Conservation (phyloP, 2,113 vertebrate genomes). For the Excalfactoria chinensis region DNA sequence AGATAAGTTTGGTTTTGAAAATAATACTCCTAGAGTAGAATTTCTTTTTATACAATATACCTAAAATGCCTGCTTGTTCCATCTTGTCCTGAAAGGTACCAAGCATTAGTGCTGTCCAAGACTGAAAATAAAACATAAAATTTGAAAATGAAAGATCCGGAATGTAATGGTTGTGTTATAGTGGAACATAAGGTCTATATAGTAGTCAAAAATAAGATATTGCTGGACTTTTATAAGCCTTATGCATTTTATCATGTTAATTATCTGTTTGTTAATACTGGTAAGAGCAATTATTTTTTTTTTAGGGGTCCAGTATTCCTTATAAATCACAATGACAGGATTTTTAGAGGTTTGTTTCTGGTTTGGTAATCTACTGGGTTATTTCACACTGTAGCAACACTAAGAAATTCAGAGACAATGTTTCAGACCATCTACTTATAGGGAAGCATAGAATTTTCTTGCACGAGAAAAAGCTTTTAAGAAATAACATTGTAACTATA, state of each 20-base stretch:
- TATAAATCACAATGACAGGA: slow-evolving; percentile 8
- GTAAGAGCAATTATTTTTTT: slow-evolving; percentile 46
- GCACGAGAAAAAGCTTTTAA: not conserved
- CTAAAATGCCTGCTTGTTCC: not conserved
- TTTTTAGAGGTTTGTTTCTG: not conserved
- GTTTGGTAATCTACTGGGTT: not conserved
- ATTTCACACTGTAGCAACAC: not conserved
- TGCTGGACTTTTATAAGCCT: not conserved
- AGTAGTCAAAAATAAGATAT: slow-evolving; percentile 38
- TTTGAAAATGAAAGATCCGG: not conserved
- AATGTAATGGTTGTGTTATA: not conserved
- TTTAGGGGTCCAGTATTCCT: not conserved
- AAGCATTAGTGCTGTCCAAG: not conserved
- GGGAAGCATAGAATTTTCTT: not conserved
- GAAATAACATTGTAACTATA: not conserved
- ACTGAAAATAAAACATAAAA: not conserved
- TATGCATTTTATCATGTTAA: slow-evolving; percentile 33
- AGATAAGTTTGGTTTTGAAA: not conserved
- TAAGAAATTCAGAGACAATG: not conserved
- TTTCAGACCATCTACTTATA: not conserved
- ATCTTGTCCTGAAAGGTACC: not conserved
- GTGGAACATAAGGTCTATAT: not conserved
- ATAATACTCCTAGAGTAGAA: not conserved
- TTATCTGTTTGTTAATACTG: slow-evolving; percentile 37
- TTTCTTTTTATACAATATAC: not conserved